Evolutionary conservation across 2,888 invertebrate genomes (phyloP).

Genomic region (Drosophila crucigera): DNA sequence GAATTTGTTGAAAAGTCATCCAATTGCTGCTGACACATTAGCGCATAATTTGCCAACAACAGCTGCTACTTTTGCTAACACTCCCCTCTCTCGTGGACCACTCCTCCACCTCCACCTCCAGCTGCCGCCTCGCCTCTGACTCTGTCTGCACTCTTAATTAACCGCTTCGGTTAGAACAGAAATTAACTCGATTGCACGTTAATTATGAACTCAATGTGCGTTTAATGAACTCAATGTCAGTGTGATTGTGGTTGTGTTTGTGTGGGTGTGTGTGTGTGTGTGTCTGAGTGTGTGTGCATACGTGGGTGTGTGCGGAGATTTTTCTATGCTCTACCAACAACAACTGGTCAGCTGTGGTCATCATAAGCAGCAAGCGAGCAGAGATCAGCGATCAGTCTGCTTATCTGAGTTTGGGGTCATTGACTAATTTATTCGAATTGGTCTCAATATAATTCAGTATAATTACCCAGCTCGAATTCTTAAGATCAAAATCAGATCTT

Average conservation of each 20-base stretch:
- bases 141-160: conserved; percentile 73
- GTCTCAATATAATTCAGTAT: conserved; percentile 17
- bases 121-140: conserved; percentile 13
- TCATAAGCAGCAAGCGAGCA: conserved; percentile 78
- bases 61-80: neutral
- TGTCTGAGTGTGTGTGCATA: conserved; percentile 17
- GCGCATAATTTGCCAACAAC: conserved; percentile 66
- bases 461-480: neutral
- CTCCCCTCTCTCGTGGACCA: neutral
- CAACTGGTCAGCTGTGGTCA: conserved; percentile 86
- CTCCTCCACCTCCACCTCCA: neutral
- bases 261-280: conserved; percentile 4
- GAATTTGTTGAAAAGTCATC: conserved; percentile 54
- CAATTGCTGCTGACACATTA: conserved; percentile 70
- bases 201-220: conserved; percentile 68
- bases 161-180: conserved; percentile 75
- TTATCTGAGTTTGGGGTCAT: conserved; percentile 18
- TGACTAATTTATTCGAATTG: conserved; percentile 24
- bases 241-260: neutral
- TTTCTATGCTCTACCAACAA: conserved; percentile 84
- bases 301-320: conserved; percentile 40
- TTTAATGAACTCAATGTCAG: conserved; percentile 74
- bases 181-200: conserved; percentile 81
- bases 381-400: neutral
- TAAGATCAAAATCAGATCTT: neutral